These are phyloP conservation scores for Synaphobranchus kaupii DNA, from an alignment of 2,797 vertebrate genomes.

Conservation along the genomic window DNA sequence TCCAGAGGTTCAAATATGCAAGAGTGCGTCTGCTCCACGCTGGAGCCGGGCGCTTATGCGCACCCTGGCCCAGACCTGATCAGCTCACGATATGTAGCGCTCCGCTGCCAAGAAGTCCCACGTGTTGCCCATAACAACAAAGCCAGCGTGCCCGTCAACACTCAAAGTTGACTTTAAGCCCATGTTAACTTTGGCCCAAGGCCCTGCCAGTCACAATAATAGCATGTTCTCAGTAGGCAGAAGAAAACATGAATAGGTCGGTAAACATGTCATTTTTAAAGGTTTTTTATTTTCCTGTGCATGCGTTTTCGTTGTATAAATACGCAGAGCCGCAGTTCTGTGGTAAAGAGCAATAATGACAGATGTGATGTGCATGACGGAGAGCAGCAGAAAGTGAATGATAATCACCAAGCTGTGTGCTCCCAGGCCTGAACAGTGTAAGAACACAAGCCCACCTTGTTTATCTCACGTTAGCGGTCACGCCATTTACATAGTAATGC, in stretches of 20 bases:
- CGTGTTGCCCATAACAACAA: not conserved
- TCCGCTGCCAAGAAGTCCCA: not conserved
- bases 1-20: not conserved
- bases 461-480: slow-evolving; percentile 27
- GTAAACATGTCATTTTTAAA: not conserved
- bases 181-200: slow-evolving; percentile 20
- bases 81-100: not conserved
- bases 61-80: not conserved
- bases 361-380: not conserved
- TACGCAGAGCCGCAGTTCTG: not conserved
- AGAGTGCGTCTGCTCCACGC: not conserved
- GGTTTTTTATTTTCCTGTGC: not conserved
- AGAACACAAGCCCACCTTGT: not conserved
- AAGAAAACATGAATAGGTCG: not conserved
- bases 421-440: slow-evolving; percentile 17
- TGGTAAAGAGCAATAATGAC: not conserved
- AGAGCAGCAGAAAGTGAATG: not conserved
- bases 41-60: too few relatives aligned
- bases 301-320: not conserved
- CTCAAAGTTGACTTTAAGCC: slow-evolving; percentile 1
- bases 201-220: slow-evolving; percentile 11
- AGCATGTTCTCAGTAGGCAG: slow-evolving; percentile 18
- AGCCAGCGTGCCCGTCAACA: not conserved
- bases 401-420: not conserved
- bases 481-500: slow-evolving; percentile 37